Conservation (phyloP, 2,113 vertebrate species). For the Dolichotis patagonum region DNA sequence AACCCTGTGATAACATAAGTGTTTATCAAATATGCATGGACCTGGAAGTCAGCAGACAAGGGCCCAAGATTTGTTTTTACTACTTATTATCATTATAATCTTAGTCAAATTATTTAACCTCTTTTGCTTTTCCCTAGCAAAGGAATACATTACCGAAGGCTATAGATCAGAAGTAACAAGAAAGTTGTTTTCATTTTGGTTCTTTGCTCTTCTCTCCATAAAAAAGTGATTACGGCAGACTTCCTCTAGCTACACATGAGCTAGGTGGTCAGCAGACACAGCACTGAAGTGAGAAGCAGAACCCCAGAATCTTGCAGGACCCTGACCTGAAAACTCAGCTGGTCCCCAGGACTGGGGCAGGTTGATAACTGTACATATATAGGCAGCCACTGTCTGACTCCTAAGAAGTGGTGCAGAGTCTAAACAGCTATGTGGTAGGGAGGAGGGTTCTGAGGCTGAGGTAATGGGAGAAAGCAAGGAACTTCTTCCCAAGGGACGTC, state of each 20-base stretch:
- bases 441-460: not conserved
- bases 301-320: not conserved
- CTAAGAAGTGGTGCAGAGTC: not conserved
- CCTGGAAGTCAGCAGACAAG: not conserved
- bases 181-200: conserved; percentile 26
- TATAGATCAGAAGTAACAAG: not conserved
- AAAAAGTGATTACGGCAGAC: not conserved
- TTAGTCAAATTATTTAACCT: conserved; percentile 25
- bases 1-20: conserved; percentile 3
- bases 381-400: not conserved
- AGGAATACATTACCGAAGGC: not conserved
- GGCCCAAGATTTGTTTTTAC: not conserved
- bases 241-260: not conserved
- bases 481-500: not conserved
- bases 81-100: not conserved
- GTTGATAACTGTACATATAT: not conserved
- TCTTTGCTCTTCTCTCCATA: not conserved
- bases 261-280: accelerated
- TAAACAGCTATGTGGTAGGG: not conserved
- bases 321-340: not conserved
- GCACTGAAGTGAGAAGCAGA: not conserved
- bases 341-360: not conserved
- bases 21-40: conserved; percentile 29
- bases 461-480: not conserved
- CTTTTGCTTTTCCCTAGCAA: conserved; percentile 26